Evolutionary conservation across 2,888 invertebrate genomes (phyloP).

Genomic region (Laothoe populi): DNA sequence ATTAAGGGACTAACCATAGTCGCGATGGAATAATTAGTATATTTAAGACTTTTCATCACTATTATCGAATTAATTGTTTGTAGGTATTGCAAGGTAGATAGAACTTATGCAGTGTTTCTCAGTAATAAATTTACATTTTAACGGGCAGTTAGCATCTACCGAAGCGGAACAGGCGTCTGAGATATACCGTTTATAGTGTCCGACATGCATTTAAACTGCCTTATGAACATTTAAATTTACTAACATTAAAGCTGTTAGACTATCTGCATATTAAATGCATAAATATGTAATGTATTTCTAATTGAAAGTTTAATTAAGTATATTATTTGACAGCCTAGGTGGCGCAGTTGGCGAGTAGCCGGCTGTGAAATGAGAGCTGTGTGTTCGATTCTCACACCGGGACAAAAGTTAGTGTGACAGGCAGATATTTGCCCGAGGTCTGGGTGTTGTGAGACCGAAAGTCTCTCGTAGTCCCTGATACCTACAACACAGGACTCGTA

Average conservation of each 20-base stretch:
- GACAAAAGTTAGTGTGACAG: no score
- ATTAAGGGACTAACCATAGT: no score
- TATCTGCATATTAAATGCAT: slow-evolving; percentile 40
- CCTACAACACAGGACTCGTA: no score
- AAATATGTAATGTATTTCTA: background rate
- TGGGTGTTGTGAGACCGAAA: no score
- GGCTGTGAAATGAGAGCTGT: no score
- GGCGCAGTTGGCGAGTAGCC: no score
- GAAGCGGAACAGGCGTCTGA: slow-evolving; percentile 45
- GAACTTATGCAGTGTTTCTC: slow-evolving; percentile 47
- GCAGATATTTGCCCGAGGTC: no score
- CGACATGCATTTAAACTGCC: slow-evolving; percentile 65
- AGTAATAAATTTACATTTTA: slow-evolving; percentile 62
- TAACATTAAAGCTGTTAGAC: slow-evolving; percentile 36
- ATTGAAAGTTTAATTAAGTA: background rate
- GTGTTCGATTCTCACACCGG: no score
- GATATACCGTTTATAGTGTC: slow-evolving; percentile 50
- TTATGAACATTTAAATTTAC: slow-evolving; percentile 54
- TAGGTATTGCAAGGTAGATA: slow-evolving; percentile 37
- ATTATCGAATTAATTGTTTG: slow-evolving; percentile 52
- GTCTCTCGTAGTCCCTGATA: no score
- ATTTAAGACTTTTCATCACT: no score
- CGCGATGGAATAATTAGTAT: no score
- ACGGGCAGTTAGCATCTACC: slow-evolving; percentile 57
- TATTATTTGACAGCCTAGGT: no score